A percentile compares a stretch with the other conserved stretches of the same genome.
phyloP scores from a whole-genome alignment of 2,113 vertebrate species.

The Hippocampus zosterae region DNA sequence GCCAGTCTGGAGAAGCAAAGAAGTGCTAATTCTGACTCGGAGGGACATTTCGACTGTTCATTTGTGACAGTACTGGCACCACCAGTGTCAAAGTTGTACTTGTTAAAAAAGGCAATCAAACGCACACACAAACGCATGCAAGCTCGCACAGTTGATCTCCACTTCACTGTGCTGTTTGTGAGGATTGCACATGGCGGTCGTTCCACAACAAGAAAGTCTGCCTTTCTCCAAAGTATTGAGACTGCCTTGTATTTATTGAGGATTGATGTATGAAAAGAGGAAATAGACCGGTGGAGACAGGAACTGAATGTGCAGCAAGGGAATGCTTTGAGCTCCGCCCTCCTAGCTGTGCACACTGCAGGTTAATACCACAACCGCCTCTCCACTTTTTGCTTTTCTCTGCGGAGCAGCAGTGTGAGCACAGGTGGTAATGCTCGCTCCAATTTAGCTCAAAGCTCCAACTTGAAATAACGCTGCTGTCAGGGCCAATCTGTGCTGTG shows the following conservation, averaged over 20 bases:
- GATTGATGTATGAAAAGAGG: too few relatives aligned
- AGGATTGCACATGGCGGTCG: neutral
- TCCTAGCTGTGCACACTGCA: slow-evolving; percentile 62
- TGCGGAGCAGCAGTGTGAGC: slow-evolving; percentile 46
- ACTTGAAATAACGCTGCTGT: slow-evolving; percentile 72
- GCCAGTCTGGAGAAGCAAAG: slow-evolving; percentile 18
- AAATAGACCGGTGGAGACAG: neutral
- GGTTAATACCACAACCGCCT: slow-evolving; percentile 25
- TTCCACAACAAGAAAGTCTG: neutral
- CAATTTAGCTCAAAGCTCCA: slow-evolving; percentile 73
- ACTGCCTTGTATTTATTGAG: neutral
- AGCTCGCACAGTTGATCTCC: neutral
- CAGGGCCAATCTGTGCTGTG: slow-evolving; percentile 64
- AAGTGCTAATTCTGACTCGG: slow-evolving; percentile 15
- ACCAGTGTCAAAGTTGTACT: neutral
- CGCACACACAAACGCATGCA: neutral
- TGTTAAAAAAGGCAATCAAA: neutral
- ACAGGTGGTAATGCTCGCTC: slow-evolving; percentile 75
- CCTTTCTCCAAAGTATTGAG: neutral
- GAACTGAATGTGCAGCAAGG: neutral
- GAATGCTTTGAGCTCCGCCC: slow-evolving; percentile 31
- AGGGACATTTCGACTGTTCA: slow-evolving; percentile 12
- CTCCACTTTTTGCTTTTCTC: slow-evolving; percentile 27
- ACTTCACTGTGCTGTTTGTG: neutral
- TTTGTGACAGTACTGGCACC: slow-evolving; percentile 12